phyloP scores from a whole-genome alignment of 2,888 invertebrate species.

The Phanerotoma sp. region DNA sequence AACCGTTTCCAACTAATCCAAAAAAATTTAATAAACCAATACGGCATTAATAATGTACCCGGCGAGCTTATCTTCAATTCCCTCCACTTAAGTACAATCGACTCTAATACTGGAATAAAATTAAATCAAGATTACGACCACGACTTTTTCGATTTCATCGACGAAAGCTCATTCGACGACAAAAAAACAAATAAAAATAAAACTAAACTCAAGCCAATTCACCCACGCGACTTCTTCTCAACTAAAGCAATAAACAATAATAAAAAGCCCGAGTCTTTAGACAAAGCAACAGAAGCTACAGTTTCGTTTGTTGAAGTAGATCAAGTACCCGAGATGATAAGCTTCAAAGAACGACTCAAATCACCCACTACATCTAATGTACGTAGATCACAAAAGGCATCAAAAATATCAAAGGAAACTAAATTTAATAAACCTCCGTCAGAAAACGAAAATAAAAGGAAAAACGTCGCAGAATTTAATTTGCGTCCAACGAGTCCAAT shows the following conservation, averaged over 20 bases:
- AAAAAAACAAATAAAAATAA: neutral
- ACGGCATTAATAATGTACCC: slow-evolving; percentile 46
- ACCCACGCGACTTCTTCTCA: slow-evolving; percentile 47
- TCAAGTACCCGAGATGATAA: slow-evolving; percentile 26
- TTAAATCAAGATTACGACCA: slow-evolving; percentile 35
- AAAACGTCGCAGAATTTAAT: neutral
- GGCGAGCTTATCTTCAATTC: slow-evolving; percentile 50
- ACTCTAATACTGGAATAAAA: slow-evolving; percentile 25
- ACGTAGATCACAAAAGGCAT: slow-evolving; percentile 13
- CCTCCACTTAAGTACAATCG: slow-evolving; percentile 44
- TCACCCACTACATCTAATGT: neutral
- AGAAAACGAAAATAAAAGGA: too few relatives aligned
- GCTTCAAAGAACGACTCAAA: slow-evolving; percentile 20
- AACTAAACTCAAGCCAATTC: slow-evolving; percentile 13
- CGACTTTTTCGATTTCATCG: slow-evolving; percentile 43
- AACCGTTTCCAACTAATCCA: slow-evolving; percentile 47
- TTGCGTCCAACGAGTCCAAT: neutral
- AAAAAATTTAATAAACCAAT: slow-evolving; percentile 40
- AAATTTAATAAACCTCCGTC: neutral
- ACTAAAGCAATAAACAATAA: slow-evolving; percentile 28
- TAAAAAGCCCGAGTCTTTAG: slow-evolving; percentile 34
- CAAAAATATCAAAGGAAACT: slow-evolving; percentile 16
- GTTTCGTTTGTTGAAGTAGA: slow-evolving; percentile 22
- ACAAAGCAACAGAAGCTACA: slow-evolving; percentile 37
- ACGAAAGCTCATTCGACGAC: slow-evolving; percentile 34